A percentile compares a stretch with the other conserved stretches of the same genome.
These are phyloP conservation scores for Patella ulyssiponensis DNA, from an alignment of 2,888 invertebrate genomes.

Conservation along the genomic window DNA sequence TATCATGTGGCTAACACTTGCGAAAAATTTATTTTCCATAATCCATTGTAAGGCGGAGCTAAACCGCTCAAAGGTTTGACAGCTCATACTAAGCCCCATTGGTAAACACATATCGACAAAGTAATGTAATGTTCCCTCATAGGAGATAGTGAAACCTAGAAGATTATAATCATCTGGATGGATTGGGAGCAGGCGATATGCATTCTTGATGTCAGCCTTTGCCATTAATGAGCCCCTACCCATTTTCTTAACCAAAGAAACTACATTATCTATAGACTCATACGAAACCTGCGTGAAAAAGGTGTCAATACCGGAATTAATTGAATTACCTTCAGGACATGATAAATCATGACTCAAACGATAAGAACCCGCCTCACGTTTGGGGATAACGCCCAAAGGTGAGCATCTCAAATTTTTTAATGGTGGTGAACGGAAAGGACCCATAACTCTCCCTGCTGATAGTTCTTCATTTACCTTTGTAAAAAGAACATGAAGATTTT, in stretches of 20 bases:
- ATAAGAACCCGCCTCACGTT: neutral
- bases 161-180: too few species aligned
- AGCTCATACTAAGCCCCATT: conserved; percentile 2
- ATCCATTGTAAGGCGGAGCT: conserved; percentile 16
- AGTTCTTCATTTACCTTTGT: too few species aligned
- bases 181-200: neutral
- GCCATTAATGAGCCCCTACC: neutral
- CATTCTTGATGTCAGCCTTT: conserved; percentile 13
- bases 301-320: neutral
- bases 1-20: neutral
- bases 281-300: neutral
- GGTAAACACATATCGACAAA: conserved; percentile 15
- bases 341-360: neutral
- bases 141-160: neutral
- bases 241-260: neutral
- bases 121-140: neutral
- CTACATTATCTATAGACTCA: neutral
- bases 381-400: neutral
- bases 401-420: neutral
- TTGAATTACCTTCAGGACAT: neutral
- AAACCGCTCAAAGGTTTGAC: conserved; percentile 1
- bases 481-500: too few species aligned
- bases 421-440: neutral
- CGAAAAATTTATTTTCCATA: neutral
- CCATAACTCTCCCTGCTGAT: too few species aligned